These are phyloP conservation scores for Habroteleia sp. DNA, from an alignment of 2,888 invertebrate genomes.

Conservation along the genomic window DNA sequence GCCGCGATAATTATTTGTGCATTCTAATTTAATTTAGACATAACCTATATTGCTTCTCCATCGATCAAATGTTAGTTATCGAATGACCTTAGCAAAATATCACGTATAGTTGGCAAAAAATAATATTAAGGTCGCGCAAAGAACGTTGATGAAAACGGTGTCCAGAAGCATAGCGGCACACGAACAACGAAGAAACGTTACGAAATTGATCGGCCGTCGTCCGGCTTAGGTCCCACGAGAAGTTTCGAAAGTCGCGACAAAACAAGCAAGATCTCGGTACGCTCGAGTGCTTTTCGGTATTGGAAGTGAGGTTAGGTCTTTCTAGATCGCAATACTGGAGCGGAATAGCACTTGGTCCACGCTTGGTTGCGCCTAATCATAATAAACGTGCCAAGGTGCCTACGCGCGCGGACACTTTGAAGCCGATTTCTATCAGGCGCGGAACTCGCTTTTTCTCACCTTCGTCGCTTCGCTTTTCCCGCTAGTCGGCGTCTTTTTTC, in stretches of 20 bases:
- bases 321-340: conserved; percentile 54
- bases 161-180: neutral
- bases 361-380: conserved; percentile 79
- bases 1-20: too few species aligned
- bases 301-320: conserved; percentile 69
- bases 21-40: too few species aligned
- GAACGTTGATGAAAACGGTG: conserved; percentile 2
- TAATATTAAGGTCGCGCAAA: conserved; percentile 17
- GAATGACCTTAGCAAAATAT: conserved; percentile 8
- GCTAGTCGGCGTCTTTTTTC: neutral
- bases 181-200: conserved; percentile 39
- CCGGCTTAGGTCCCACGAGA: conserved; percentile 40
- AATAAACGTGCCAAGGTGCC: conserved; percentile 80
- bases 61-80: too few species aligned
- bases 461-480: conserved; percentile 49
- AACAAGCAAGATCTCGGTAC: conserved; percentile 70
- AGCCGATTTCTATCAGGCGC: conserved; percentile 75
- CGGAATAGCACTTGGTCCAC: conserved; percentile 70
- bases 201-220: conserved; percentile 40
- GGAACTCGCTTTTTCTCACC: conserved; percentile 55
- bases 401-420: conserved; percentile 74
- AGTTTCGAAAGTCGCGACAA: conserved; percentile 70
- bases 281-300: conserved; percentile 73
- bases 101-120: neutral
- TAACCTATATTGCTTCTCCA: too few species aligned